Evolutionary conservation across 2,888 invertebrate genomes (phyloP).

Genomic region (Miltochrista miniata): DNA sequence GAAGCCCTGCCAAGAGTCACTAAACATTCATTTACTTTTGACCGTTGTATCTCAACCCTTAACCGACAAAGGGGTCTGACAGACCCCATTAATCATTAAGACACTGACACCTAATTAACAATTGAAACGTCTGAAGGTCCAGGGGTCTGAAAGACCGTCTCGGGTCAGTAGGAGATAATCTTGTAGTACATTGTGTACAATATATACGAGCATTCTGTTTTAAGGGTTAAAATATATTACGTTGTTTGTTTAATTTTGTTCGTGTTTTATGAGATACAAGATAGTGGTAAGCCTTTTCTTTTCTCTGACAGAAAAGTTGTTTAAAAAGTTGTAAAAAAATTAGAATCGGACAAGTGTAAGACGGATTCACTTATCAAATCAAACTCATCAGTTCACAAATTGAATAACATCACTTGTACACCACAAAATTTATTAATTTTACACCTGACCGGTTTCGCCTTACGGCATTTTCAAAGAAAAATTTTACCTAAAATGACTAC

Average conservation of each 20-base stretch:
- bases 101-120: conserved; percentile 50
- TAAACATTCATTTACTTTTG: conserved; percentile 37
- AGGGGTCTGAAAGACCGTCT: conserved; percentile 28
- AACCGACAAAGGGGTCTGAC: conserved; percentile 44
- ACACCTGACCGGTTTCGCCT: too few relatives aligned
- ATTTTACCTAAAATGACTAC: too few relatives aligned
- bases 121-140: conserved; percentile 42
- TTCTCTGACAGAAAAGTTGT: too few relatives aligned
- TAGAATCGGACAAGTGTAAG: too few relatives aligned
- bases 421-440: too few relatives aligned
- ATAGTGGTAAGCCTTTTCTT: too few relatives aligned
- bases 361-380: too few relatives aligned
- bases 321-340: too few relatives aligned
- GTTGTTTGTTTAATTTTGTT: neutral
- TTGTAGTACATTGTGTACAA: conserved; percentile 6
- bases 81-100: conserved; percentile 47
- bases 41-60: conserved; percentile 43
- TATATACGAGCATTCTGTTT: neutral
- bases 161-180: conserved; percentile 44
- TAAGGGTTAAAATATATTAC: neutral
- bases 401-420: too few relatives aligned
- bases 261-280: neutral
- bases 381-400: too few relatives aligned
- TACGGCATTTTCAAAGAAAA: too few relatives aligned
- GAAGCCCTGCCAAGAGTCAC: conserved; percentile 28